A percentile compares a stretch with the other conserved stretches of the same genome.
These are phyloP conservation scores for Scalopus aquaticus DNA, from an alignment of 2,113 vertebrate genomes.

Conservation along the genomic window DNA sequence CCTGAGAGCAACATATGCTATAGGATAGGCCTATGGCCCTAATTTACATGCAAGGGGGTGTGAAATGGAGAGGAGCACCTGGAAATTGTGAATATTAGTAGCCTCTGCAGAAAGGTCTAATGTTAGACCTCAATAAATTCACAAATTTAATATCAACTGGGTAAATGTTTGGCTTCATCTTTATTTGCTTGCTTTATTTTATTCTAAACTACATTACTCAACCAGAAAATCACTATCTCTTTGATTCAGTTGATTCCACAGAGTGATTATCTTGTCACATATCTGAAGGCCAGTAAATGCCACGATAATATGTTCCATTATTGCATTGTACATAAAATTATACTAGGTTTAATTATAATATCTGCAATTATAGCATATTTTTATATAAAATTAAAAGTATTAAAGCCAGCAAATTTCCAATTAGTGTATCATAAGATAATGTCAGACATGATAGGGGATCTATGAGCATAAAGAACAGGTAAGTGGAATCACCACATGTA, in stretches of 20 bases:
- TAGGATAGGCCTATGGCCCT: neutral
- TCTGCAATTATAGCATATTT: neutral
- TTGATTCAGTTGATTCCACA: neutral
- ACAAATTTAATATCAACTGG: neutral
- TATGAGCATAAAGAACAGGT: neutral
- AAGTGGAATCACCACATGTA: neutral
- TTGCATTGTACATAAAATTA: neutral
- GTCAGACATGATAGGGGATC: neutral
- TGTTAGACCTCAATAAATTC: neutral
- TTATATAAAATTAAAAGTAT: constrained; percentile 7
- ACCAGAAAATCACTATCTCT: neutral
- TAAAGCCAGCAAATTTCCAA: neutral
- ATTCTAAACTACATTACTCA: neutral
- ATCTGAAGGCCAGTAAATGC: neutral
- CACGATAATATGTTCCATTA: neutral
- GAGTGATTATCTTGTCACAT: constrained; percentile 10
- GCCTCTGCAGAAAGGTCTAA: neutral
- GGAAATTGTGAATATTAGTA: neutral
- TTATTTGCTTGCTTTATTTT: constrained; percentile 2
- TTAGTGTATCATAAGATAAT: neutral
- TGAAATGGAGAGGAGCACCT: neutral
- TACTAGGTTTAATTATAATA: constrained; percentile 17
- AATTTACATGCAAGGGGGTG: neutral
- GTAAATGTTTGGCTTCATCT: constrained; percentile 42
- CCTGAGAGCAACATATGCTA: neutral